These are phyloP conservation scores for Lasioglossum figueresi DNA, from an alignment of 2,888 invertebrate genomes.

Conservation along the genomic window DNA sequence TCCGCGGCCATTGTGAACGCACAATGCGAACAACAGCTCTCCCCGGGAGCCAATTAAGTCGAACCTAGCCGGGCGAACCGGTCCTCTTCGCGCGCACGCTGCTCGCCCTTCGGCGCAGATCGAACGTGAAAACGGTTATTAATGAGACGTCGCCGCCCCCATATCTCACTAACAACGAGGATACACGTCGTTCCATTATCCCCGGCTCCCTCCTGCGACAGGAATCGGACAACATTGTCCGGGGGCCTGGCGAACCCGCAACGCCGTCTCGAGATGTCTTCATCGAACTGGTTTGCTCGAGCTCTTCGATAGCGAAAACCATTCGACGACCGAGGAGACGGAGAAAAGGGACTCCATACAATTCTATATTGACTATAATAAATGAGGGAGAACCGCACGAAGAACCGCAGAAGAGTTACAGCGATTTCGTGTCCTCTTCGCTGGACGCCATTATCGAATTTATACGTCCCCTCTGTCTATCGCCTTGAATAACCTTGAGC, in stretches of 20 bases:
- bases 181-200: conserved; percentile 1
- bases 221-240: conserved; percentile 11
- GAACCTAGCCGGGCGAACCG: conserved; percentile 51
- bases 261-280: conserved; percentile 33
- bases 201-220: conserved; percentile 1
- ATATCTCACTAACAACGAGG: conserved; percentile 48
- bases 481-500: too few species aligned
- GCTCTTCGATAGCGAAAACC: background rate
- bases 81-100: conserved; percentile 24
- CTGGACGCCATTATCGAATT: background rate
- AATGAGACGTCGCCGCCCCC: conserved; percentile 55
- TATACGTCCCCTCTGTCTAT: too few species aligned
- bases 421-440: background rate
- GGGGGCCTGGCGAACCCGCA: conserved; percentile 6
- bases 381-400: background rate
- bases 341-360: background rate
- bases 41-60: conserved; percentile 66
- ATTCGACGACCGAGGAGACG: background rate
- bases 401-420: background rate
- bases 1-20: conserved; percentile 47
- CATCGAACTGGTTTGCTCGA: conserved; percentile 28
- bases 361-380: background rate
- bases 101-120: conserved; percentile 40
- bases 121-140: conserved; percentile 62
- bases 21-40: conserved; percentile 41